Base-by-base conservation (phyloP, 30 jellyfish, hydroid and myxozoan genomes). In the Aurelia aurita complex sp. Pacific region DNA sequence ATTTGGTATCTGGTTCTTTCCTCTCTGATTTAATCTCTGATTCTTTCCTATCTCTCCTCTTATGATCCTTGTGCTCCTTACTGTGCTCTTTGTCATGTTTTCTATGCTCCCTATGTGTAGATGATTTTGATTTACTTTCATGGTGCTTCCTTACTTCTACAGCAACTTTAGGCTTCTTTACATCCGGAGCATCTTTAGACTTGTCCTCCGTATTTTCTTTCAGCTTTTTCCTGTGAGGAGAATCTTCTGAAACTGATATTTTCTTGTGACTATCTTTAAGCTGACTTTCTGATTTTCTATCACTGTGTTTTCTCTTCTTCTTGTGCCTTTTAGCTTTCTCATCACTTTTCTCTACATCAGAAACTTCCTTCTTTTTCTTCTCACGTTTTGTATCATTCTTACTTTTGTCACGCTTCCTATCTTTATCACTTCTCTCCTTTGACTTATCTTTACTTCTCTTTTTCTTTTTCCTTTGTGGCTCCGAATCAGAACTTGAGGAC, bases 401-500 rank as follows among this genome's bases (percentile, higher is more conserved):
- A 15, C 51, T 69, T 17, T 65, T 42, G 4, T 38, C 15, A 9
- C 8, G 57, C 57, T 46, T 46, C 57, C 15, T 46, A 3, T 46
- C 57, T 46, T 46, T 46, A 46, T 46, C 57, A 34, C 29, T 60
- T 38, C 70, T 54, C 11, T 67, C 83, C 55, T 65, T 54, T 40
- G 96, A 69, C 9, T 71, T 70, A 11, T 76, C 89, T 63, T 61
- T 86, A 23, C 46, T 62, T 64, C 62, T 74, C 36, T 53, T 68
- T 76, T 57, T 86, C 73, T 63, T 67, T 59, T 61, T 79, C 53
- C 52, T 64, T 4, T 79, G 80, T 40, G 83, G 79, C 36, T 77
- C 96, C 8, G 87, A 64, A 14, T 87, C 96, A 23, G 87, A 42
- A 36, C 87, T 84, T 61, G 76, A 36, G 0, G 93, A 84, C 34